A percentile compares a stretch with the other conserved stretches of the same genome.
Conservation (phyloP, 1,140 invertebrate species). For the Papilio aristodemus region DNA sequence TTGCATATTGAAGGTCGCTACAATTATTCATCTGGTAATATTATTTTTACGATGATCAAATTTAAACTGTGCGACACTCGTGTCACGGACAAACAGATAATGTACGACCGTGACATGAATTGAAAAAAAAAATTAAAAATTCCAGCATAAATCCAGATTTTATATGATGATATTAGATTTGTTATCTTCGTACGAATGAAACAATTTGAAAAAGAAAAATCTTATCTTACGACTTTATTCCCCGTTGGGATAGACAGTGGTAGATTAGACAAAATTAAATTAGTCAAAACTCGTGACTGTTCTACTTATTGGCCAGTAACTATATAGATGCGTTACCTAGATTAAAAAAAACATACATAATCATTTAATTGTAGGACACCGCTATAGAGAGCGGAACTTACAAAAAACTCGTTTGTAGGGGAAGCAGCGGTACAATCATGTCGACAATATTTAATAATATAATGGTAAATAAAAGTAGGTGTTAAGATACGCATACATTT, state of each 20-base stretch:
- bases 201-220: no score
- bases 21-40: slow-evolving; percentile 54
- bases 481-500: no score
- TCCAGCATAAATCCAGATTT: not conserved
- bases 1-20: slow-evolving; percentile 66
- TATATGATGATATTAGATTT: slow-evolving; percentile 14
- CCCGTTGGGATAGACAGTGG: no score
- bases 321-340: slow-evolving; percentile 15
- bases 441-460: no score
- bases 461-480: no score
- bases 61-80: slow-evolving; percentile 52
- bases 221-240: no score
- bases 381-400: slow-evolving; percentile 20
- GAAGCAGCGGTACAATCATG: not conserved
- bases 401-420: not conserved
- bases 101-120: slow-evolving; percentile 45
- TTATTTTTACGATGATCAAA: slow-evolving; percentile 55
- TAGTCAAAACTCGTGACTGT: slow-evolving; percentile 33
- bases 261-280: slow-evolving; percentile 16
- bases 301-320: slow-evolving; percentile 28
- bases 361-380: slow-evolving; percentile 8
- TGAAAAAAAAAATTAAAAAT: slow-evolving; percentile 38
- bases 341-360: slow-evolving; percentile 21
- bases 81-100: slow-evolving; percentile 66
- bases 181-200: not conserved